phyloP scores from a whole-genome alignment of 2,888 invertebrate species.

The Dynastes tityus region DNA sequence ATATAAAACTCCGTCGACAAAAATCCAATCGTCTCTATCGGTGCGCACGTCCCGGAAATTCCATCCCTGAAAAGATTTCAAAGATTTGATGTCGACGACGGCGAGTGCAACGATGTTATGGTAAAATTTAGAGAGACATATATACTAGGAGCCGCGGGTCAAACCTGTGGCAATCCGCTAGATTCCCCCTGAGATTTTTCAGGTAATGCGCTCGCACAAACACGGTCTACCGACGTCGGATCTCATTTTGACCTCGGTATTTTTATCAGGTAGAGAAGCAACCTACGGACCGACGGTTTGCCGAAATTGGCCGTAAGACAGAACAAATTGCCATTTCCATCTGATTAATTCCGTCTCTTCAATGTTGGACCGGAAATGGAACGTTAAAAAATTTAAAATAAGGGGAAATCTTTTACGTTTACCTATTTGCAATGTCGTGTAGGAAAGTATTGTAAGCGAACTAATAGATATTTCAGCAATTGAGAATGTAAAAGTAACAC shows the following conservation, averaged over 20 bases:
- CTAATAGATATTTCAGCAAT: too few species aligned
- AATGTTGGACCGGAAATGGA: neutral
- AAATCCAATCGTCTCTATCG: conserved; percentile 11
- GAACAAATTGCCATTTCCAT: conserved; percentile 41
- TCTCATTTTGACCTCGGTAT: conserved; percentile 35
- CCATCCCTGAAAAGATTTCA: conserved; percentile 12
- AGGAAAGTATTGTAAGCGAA: too few species aligned
- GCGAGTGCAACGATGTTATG: conserved; percentile 31
- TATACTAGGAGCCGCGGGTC: conserved; percentile 26
- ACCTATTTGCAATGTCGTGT: neutral
- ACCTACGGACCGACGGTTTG: conserved; percentile 3
- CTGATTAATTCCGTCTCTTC: conserved; percentile 27
- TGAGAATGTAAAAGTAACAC: too few species aligned
- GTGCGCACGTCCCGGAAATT: conserved; percentile 6
- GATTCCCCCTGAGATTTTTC: conserved; percentile 37
- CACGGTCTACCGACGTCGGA: conserved; percentile 31
- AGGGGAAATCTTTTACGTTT: neutral
- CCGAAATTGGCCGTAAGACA: conserved; percentile 36
- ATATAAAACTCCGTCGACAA: neutral
- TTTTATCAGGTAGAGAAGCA: conserved; percentile 18
- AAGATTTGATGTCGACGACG: conserved; percentile 23
- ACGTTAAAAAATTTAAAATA: neutral
- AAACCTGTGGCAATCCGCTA: conserved; percentile 32
- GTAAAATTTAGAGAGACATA: conserved; percentile 28
- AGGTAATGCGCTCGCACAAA: conserved; percentile 29